Conservation (phyloP, 2,797 vertebrate genomes). For the Gadopsis marmoratus region DNA sequence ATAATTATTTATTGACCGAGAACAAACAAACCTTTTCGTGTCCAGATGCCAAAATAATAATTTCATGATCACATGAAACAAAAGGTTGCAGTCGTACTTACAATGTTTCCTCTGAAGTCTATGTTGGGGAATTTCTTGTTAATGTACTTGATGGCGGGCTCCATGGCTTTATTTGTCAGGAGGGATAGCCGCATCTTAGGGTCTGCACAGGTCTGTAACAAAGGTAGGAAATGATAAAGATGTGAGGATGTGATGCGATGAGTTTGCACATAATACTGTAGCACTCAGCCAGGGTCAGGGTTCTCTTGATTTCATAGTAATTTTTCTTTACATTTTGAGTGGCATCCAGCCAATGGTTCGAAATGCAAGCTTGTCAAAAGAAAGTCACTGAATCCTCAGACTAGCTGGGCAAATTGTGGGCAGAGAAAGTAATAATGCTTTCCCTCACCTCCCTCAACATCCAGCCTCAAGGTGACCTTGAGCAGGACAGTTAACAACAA, state of each 20-base stretch:
- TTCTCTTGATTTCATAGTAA: background rate
- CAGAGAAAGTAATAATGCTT: constrained; percentile 2
- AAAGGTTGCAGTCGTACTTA: constrained; percentile 51
- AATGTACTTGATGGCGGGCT: constrained; percentile 92
- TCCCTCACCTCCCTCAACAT: constrained; percentile 13
- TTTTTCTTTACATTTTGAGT: background rate
- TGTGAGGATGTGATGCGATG: background rate
- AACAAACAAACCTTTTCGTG: background rate
- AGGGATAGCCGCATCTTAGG: constrained; percentile 85
- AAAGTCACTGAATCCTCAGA: constrained; percentile 3
- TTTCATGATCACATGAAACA: background rate
- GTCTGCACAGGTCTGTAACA: constrained; percentile 81
- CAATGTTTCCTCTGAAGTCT: constrained; percentile 87
- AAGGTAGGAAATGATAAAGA: background rate
- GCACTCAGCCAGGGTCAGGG: background rate
- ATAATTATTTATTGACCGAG: background rate
- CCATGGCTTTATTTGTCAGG: constrained; percentile 90
- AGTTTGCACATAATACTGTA: background rate
- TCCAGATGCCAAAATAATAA: background rate
- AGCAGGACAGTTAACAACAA: constrained; percentile 33
- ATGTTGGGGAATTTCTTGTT: constrained; percentile 95
- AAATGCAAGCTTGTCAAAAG: constrained; percentile 3
- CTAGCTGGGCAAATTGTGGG: background rate
- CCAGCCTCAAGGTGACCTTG: constrained; percentile 33
- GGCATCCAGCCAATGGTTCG: background rate